Percentiles rank a stretch among this genome's conserved stretches.
phyloP scores from a whole-genome alignment of 2,113 vertebrate genomes.

The Spheniscus mendiculus region DNA sequence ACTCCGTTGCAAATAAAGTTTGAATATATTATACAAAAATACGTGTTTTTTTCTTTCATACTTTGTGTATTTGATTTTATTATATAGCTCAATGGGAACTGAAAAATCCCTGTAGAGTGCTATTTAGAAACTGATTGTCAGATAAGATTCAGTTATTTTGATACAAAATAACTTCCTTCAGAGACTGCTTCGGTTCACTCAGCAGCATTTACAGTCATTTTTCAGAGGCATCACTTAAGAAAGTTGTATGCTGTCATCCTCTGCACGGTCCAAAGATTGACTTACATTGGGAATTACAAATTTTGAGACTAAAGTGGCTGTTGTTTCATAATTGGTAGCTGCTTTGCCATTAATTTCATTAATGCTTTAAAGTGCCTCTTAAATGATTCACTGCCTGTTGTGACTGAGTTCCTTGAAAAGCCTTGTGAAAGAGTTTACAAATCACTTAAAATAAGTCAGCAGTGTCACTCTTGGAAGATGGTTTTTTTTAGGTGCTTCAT shows the following conservation, averaged over 20 bases:
- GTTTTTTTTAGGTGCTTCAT: background rate
- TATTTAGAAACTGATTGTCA: background rate
- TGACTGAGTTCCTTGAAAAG: conserved; percentile 18
- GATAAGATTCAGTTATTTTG: background rate
- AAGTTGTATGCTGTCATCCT: background rate
- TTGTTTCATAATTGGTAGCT: background rate
- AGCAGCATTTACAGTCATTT: background rate
- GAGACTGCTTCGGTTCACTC: background rate
- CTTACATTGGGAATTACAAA: background rate
- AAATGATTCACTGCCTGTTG: conserved; percentile 28
- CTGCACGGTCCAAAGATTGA: background rate
- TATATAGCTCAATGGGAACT: background rate
- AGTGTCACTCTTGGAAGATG: background rate
- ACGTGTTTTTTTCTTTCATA: background rate
- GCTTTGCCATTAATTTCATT: background rate
- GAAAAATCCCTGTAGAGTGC: background rate
- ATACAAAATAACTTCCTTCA: background rate
- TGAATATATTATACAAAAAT: background rate
- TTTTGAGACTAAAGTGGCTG: background rate
- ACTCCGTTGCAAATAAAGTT: background rate
- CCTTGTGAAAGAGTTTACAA: conserved; percentile 37
- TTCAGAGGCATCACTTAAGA: background rate
- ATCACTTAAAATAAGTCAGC: conserved; percentile 16
- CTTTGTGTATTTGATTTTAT: background rate
- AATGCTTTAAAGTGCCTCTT: background rate